Evolutionary conservation across 2,797 vertebrate genomes (phyloP).

Genomic region (Halcyon chelicuti): DNA sequence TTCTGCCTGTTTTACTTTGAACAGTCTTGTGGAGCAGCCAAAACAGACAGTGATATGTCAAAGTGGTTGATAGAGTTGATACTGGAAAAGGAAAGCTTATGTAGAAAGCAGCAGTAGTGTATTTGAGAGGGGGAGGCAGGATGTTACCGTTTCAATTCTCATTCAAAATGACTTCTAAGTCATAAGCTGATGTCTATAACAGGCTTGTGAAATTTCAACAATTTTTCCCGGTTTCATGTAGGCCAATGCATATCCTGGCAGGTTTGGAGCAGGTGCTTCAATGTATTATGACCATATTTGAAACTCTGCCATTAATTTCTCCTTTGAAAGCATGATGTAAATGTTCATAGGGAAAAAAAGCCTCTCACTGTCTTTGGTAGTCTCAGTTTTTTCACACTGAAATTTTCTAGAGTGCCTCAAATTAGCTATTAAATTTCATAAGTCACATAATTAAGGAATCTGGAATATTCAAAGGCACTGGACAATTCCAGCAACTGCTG

Average conservation of each 20-base stretch:
- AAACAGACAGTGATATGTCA: background rate
- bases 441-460: background rate
- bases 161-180: background rate
- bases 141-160: background rate
- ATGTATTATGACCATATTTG: background rate
- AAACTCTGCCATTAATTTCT: background rate
- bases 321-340: background rate
- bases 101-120: background rate
- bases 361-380: background rate
- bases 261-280: background rate
- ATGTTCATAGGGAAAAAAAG: background rate
- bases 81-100: background rate
- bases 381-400: background rate
- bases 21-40: background rate
- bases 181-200: background rate
- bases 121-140: background rate
- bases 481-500: background rate
- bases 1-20: background rate
- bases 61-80: background rate
- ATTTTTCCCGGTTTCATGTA: background rate
- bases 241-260: rapidly evolving
- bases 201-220: background rate
- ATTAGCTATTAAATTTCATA: background rate
- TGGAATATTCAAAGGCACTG: background rate
- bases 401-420: background rate